Conservation (phyloP, 2,113 vertebrate species). For the Marmota monax region DNA sequence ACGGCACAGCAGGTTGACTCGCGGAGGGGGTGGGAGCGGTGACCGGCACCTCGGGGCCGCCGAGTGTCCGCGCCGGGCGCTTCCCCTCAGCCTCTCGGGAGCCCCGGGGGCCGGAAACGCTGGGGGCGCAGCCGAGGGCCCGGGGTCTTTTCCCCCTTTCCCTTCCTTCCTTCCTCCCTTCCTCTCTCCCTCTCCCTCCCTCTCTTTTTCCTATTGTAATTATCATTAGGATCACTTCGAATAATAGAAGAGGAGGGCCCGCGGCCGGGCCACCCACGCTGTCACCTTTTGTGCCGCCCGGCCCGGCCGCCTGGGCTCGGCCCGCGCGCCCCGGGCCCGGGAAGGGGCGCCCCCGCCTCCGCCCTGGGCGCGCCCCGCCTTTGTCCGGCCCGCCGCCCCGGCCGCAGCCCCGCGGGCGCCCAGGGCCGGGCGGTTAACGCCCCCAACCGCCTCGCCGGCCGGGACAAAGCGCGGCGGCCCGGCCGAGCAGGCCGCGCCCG, state of each 20-base stretch:
- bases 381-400: slow-evolving; percentile 61
- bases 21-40: not conserved
- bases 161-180: not conserved
- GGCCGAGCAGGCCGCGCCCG: slow-evolving; percentile 74
- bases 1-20: not conserved
- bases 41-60: not conserved
- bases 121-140: not conserved
- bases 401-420: not conserved
- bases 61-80: not conserved
- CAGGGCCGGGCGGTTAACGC: slow-evolving; percentile 63
- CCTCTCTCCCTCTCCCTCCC: not conserved
- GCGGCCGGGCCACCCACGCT: slow-evolving; percentile 72
- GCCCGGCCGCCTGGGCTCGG: slow-evolving; percentile 41
- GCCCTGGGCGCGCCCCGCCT: slow-evolving; percentile 45
- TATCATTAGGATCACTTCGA: not conserved
- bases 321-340: not conserved
- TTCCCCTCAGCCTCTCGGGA: not conserved
- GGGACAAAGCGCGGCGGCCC: slow-evolving; percentile 71
- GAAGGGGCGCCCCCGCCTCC: slow-evolving; percentile 50
- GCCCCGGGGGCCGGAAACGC: slow-evolving; percentile 18
- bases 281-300: slow-evolving; percentile 77
- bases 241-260: slow-evolving; percentile 1
- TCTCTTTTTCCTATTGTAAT: not conserved
- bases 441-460: slow-evolving; percentile 59
- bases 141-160: not conserved